Evolutionary conservation across 53 echinoderm and acorn worm species (phyloP).

Genomic region (Pentamera pediparva): DNA sequence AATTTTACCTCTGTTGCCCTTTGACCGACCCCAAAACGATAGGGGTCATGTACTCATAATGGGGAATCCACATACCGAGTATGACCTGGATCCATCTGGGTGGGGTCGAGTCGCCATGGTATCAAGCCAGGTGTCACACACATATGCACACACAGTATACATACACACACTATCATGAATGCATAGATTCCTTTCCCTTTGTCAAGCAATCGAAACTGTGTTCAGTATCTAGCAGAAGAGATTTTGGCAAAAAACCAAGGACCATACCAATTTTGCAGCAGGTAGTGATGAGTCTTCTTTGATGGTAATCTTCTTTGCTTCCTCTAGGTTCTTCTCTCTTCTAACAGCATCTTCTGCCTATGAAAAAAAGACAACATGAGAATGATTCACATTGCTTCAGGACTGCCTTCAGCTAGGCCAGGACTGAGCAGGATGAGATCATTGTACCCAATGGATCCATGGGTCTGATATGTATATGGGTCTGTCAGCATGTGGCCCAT

Average conservation of each 20-base stretch:
- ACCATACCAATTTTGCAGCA: constrained; percentile 56
- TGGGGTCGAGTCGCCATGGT: too few species aligned
- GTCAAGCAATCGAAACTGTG: neutral
- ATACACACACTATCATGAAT: neutral
- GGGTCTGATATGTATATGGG: too few species aligned
- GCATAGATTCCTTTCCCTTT: neutral
- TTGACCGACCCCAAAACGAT: neutral
- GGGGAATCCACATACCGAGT: neutral
- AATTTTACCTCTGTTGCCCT: neutral
- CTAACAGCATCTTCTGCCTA: constrained; percentile 87
- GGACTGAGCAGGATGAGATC: too few species aligned
- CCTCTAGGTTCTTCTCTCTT: constrained; percentile 86
- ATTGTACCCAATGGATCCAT: too few species aligned
- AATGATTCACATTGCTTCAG: too few species aligned
- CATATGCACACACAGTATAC: too few species aligned
- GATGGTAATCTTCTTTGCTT: constrained; percentile 85
- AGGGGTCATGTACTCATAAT: neutral
- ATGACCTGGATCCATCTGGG: neutral
- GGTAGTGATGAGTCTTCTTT: constrained; percentile 75
- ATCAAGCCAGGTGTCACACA: too few species aligned
- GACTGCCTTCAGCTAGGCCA: too few species aligned
- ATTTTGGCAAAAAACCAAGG: neutral
- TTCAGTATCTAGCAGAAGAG: too few species aligned
- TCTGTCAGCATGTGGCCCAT: too few species aligned
- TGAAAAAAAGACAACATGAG: too few species aligned